Evolutionary conservation across 2,797 vertebrate species (phyloP).

Genomic region (Aulostomus chinensis): DNA sequence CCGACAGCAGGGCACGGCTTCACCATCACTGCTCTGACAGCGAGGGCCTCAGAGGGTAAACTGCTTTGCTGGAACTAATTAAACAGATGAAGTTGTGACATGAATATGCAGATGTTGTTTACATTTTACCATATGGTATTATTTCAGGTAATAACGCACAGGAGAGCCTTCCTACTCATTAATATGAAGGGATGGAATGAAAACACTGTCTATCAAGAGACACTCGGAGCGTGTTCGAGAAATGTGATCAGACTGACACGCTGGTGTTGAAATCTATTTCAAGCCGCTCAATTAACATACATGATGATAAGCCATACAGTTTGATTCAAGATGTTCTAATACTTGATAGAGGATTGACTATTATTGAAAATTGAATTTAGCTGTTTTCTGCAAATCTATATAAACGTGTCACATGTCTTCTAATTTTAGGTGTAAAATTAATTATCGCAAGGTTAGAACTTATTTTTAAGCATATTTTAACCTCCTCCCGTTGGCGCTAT

Average conservation of each 20-base stretch:
- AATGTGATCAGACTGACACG: slow-evolving; percentile 67
- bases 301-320: slow-evolving; percentile 64
- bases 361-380: no score
- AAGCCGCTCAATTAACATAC: slow-evolving; percentile 71
- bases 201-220: slow-evolving; percentile 84
- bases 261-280: slow-evolving; percentile 68
- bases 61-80: slow-evolving; percentile 99
- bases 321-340: slow-evolving; percentile 49
- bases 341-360: neutral
- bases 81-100: slow-evolving; percentile 99
- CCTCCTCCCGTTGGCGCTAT: no score
- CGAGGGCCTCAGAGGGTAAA: slow-evolving; percentile 97
- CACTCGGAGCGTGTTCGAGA: slow-evolving; percentile 74
- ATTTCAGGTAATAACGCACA: slow-evolving; percentile 97
- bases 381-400: no score
- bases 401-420: slow-evolving; percentile 16
- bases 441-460: no score
- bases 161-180: slow-evolving; percentile 89
- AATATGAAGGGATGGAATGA: slow-evolving; percentile 90
- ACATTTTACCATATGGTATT: slow-evolving; percentile 99
- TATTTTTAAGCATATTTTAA: no score
- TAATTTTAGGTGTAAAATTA: slow-evolving; percentile 27
- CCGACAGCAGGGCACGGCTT: slow-evolving; percentile 91
- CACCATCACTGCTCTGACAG: slow-evolving; percentile 90
- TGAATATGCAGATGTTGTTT: slow-evolving; percentile 99